Conservation (phyloP, 1,140 invertebrate species). For the Euglossa dilemma region DNA sequence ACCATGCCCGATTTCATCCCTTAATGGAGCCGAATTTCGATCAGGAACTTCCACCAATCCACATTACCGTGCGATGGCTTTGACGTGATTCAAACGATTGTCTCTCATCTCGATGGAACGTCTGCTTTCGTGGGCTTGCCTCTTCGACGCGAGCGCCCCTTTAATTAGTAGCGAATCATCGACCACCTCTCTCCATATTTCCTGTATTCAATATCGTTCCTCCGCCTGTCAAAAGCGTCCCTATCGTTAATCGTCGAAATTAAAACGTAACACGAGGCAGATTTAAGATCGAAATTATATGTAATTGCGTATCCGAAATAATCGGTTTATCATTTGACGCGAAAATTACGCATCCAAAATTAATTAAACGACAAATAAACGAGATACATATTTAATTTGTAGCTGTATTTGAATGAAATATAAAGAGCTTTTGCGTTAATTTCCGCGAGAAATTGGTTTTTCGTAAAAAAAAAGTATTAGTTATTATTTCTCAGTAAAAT, state of each 20-base stretch:
- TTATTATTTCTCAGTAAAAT: too few species aligned
- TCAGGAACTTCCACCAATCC: background rate
- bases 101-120: background rate
- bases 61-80: background rate
- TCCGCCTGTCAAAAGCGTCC: too few species aligned
- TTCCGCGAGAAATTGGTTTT: too few species aligned
- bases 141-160: background rate
- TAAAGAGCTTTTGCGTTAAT: too few species aligned
- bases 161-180: background rate
- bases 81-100: background rate
- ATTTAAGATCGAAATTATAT: background rate
- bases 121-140: background rate
- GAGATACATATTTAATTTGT: too few species aligned
- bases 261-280: background rate
- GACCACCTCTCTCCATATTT: background rate
- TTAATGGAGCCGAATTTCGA: conserved; percentile 4
- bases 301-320: too few species aligned
- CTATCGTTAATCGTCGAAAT: background rate
- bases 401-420: too few species aligned
- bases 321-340: too few species aligned
- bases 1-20: background rate
- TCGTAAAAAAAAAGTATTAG: too few species aligned
- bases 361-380: too few species aligned
- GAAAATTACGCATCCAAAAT: too few species aligned
- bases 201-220: background rate